Evolutionary conservation across 2,113 vertebrate genomes (phyloP).

Genomic region (Pionites leucogaster): DNA sequence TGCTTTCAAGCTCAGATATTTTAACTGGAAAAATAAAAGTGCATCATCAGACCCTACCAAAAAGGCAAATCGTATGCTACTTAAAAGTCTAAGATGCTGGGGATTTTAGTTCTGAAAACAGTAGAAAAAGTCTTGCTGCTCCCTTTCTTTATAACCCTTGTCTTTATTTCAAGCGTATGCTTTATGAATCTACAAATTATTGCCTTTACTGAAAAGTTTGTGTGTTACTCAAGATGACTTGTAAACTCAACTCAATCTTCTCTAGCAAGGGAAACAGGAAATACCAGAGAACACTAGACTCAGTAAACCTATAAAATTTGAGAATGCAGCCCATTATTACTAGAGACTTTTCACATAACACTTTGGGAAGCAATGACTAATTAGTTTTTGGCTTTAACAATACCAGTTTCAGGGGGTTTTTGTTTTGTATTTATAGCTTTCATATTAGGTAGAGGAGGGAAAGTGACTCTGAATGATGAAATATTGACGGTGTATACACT

Average conservation of each 20-base stretch:
- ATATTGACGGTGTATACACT: conserved; percentile 73
- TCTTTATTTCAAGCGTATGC: conserved; percentile 65
- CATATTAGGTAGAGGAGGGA: conserved; percentile 82
- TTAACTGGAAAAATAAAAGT: neutral
- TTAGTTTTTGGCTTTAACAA: conserved; percentile 93
- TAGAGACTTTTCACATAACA: conserved; percentile 90
- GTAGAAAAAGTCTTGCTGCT: conserved; percentile 22
- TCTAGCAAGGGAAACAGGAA: conserved; percentile 91
- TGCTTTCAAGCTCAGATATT: neutral
- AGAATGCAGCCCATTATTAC: conserved; percentile 91
- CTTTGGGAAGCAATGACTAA: conserved; percentile 93
- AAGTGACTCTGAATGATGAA: conserved; percentile 82
- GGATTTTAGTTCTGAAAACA: conserved; percentile 26
- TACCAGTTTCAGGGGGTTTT: conserved; percentile 83
- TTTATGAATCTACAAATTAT: conserved; percentile 81
- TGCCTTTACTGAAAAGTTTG: conserved; percentile 83
- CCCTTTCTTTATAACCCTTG: conserved; percentile 61
- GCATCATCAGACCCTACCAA: neutral
- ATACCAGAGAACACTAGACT: conserved; percentile 92
- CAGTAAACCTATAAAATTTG: conserved; percentile 93
- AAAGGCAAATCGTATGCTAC: conserved; percentile 10
- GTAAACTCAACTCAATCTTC: conserved; percentile 89
- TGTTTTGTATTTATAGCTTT: conserved; percentile 87
- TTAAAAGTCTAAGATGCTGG: conserved; percentile 14
- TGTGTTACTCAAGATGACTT: conserved; percentile 89